Conservation (phyloP, 2,888 invertebrate genomes). For the Leptinotarsa haldemani region DNA sequence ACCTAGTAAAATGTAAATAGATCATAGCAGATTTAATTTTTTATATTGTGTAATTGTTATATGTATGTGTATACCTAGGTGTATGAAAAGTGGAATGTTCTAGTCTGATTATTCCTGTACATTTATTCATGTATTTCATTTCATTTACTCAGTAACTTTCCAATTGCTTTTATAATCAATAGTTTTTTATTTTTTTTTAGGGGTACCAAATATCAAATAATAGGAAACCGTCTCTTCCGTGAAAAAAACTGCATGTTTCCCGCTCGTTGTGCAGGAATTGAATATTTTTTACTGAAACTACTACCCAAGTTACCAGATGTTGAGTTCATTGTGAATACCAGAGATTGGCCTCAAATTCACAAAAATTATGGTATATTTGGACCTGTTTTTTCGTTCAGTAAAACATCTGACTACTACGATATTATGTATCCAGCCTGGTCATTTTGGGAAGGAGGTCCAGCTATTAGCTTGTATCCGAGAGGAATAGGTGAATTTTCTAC, state of each 20-base stretch:
- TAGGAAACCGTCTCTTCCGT: conserved; percentile 82
- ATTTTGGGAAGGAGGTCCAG: conserved; percentile 98
- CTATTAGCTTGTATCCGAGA: conserved; percentile 91
- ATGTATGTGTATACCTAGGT: too few species aligned
- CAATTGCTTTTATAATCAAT: too few species aligned
- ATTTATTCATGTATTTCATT: too few species aligned
- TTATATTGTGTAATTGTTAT: too few species aligned
- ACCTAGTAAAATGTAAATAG: too few species aligned
- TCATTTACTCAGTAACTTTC: too few species aligned
- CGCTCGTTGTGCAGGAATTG: conserved; percentile 89
- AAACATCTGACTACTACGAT: conserved; percentile 86
- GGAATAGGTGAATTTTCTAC: conserved; percentile 72
- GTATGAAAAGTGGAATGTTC: too few species aligned
- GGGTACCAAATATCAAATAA: conserved; percentile 86
- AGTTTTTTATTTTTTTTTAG: conserved; percentile 59
- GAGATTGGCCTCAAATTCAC: conserved; percentile 93
- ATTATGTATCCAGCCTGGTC: conserved; percentile 98
- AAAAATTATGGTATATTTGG: conserved; percentile 72
- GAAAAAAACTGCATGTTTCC: conserved; percentile 92
- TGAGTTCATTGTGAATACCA: conserved; percentile 88
- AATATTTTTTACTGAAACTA: conserved; percentile 83
- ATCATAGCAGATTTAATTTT: too few species aligned
- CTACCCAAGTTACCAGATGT: conserved; percentile 80
- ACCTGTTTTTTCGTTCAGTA: conserved; percentile 97
- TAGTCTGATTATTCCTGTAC: too few species aligned